Evolutionary conservation across 2,797 vertebrate species (phyloP), one percentile per base, ranked within the genome.

Genomic region (Stomatorhinus walkeri): DNA sequence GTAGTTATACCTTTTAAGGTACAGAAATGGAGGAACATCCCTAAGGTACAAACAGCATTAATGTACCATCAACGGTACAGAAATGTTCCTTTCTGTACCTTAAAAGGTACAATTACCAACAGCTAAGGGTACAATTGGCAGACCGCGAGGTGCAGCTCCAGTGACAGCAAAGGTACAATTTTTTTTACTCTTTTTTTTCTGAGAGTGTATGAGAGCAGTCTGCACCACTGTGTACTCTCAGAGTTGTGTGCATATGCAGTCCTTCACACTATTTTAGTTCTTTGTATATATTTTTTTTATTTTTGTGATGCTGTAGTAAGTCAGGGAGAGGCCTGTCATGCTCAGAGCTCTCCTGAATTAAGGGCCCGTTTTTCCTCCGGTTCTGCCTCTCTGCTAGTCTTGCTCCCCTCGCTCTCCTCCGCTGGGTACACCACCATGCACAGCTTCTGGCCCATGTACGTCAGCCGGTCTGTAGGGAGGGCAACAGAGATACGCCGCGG

Each of bases 361-460:
- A 87, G 16, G 54, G 19, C 32, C 48, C 5, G 10, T 4, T 88
- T 89, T 79, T 91, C 90, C 2, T 88, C 90, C 22, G 85, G 68
- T 43, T 87, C 90, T 89, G 54, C 90, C 9, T 85, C 89, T 19
- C 68, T 86, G 51, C 84, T 87, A 12, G 54, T 90, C 84, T 87
- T 87, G 43, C 81, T 79, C 2, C 6, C 3, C 1, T 48, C 19
- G 0, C 6, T 88, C 0, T 91, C 93, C 68, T 90, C 90, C 40
- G 91, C 83, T 0, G 96, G 96, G 90, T 96, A 96, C 8, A 97
- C 97, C 6, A 96, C 96, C 48, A 93, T 91, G 87, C 96, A 97
- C 22, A 97, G 91, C 94, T 96, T 97, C 93, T 97, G 96, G 89
- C 94, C 96, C 61, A 94, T 89, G 85, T 92, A 92, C 81, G 96